These are phyloP conservation scores for Tor tambroides DNA, from an alignment of 2,113 vertebrate species.

Conservation along the genomic window DNA sequence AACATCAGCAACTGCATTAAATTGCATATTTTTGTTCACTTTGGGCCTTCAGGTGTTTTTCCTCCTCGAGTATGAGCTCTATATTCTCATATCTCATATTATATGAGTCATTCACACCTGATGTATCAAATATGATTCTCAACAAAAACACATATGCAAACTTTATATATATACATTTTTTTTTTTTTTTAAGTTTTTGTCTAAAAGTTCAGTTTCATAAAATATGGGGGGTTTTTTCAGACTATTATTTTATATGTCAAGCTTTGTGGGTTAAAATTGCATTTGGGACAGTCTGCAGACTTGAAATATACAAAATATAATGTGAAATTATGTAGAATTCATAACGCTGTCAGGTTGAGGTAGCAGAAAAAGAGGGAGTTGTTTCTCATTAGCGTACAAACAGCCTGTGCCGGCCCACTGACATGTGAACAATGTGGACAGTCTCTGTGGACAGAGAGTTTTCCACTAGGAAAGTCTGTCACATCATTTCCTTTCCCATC, in stretches of 20 bases:
- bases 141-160: neutral
- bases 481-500: constrained; percentile 25
- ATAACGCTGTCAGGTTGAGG: neutral
- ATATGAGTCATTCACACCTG: neutral
- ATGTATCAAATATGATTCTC: neutral
- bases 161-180: neutral
- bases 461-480: constrained; percentile 28
- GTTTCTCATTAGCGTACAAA: neutral
- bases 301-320: neutral
- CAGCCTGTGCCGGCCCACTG: neutral
- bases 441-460: constrained; percentile 14
- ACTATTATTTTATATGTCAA: neutral
- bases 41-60: no score
- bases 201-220: neutral
- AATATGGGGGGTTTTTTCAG: neutral
- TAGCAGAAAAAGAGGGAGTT: neutral
- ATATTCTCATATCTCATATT: neutral
- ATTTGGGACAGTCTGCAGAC: neutral
- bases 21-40: no score
- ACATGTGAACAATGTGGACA: constrained; percentile 36
- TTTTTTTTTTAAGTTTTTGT: neutral
- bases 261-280: neutral
- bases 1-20: neutral
- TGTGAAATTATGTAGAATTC: neutral
- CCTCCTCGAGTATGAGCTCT: neutral